Conservation (phyloP, 2,888 invertebrate species). For the Drosophila bunnanda region DNA sequence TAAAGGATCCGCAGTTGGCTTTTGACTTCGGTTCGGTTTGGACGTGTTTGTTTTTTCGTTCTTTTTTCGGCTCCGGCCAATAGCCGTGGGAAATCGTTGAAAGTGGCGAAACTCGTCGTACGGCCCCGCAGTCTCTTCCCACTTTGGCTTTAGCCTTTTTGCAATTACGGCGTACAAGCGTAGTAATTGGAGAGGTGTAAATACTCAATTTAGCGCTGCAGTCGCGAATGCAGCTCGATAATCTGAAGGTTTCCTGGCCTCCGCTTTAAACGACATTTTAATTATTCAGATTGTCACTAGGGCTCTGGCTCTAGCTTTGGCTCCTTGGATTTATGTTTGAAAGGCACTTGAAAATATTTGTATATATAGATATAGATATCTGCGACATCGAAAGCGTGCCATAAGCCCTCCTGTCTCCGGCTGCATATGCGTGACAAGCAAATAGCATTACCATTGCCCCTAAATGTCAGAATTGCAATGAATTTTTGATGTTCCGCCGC, state of each 20-base stretch:
- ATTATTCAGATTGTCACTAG: conserved; percentile 38
- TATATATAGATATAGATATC: conserved; percentile 8
- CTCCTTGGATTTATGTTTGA: conserved; percentile 11
- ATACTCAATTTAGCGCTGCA: conserved; percentile 38
- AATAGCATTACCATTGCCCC: conserved; percentile 29
- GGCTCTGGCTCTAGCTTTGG: not conserved
- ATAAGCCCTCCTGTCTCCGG: not conserved
- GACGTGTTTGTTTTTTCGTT: conserved; percentile 44
- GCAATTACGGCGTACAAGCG: conserved; percentile 30
- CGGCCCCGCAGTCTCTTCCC: conserved; percentile 5
- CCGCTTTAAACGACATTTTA: conserved; percentile 38
- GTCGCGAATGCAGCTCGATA: conserved; percentile 61
- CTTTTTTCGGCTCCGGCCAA: conserved; percentile 16
- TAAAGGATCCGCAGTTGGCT: conserved; percentile 70
- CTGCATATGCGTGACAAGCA: conserved; percentile 68
- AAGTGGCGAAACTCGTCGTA: conserved; percentile 16
- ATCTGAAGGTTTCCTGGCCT: conserved; percentile 60
- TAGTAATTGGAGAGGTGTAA: conserved; percentile 48
- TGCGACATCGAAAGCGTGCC: conserved; percentile 21
- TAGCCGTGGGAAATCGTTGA: conserved; percentile 40
- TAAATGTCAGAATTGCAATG: conserved; percentile 53
- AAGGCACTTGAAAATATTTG: conserved; percentile 11
- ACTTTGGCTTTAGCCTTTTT: conserved; percentile 20
- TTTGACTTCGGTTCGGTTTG: conserved; percentile 71
- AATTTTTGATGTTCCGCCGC: conserved; percentile 66